Evolutionary conservation across 2,113 vertebrate species (phyloP).

Genomic region (Hymenochirus boettgeri): DNA sequence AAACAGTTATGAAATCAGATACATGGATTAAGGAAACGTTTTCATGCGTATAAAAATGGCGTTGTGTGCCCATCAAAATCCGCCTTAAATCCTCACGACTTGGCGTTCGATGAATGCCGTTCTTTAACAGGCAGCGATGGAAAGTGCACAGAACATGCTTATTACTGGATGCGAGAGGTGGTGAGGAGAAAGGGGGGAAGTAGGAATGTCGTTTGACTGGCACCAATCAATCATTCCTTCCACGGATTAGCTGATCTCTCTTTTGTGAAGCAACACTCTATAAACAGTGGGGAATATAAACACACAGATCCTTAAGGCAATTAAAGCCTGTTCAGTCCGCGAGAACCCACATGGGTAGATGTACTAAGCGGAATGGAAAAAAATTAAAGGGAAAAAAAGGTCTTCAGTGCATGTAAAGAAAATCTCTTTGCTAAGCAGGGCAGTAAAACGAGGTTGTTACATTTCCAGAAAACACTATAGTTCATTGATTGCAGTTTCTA

Average conservation of each 20-base stretch:
- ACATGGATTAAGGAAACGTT: not conserved
- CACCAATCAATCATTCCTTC: slow-evolving; percentile 30
- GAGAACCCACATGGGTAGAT: not conserved
- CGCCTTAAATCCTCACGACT: slow-evolving; percentile 21
- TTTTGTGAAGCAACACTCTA: slow-evolving; percentile 32
- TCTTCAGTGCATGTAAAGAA: not conserved
- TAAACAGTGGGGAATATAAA: slow-evolving; percentile 33
- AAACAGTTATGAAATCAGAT: not conserved
- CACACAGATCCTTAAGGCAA: slow-evolving; percentile 33
- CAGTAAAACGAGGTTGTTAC: slow-evolving; percentile 6
- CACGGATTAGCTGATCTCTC: slow-evolving; percentile 23
- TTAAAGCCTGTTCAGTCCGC: slow-evolving; percentile 10
- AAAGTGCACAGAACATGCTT: slow-evolving; percentile 16
- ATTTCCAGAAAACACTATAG: slow-evolving; percentile 8
- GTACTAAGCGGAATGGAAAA: slow-evolving; percentile 11
- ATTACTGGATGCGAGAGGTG: slow-evolving; percentile 14
- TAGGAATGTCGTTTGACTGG: slow-evolving; percentile 24
- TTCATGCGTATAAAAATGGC: slow-evolving; percentile 18
- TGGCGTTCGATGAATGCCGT: slow-evolving; percentile 35
- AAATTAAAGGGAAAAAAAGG: not conserved
- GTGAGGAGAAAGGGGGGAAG: not conserved
- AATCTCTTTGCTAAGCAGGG: slow-evolving; percentile 14
- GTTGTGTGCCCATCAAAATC: slow-evolving; percentile 11
- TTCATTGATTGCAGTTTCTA: slow-evolving; percentile 9
- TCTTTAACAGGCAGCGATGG: slow-evolving; percentile 29